These are phyloP conservation scores for Rhinella marina DNA, from an alignment of 2,797 vertebrate genomes.

Conservation along the genomic window DNA sequence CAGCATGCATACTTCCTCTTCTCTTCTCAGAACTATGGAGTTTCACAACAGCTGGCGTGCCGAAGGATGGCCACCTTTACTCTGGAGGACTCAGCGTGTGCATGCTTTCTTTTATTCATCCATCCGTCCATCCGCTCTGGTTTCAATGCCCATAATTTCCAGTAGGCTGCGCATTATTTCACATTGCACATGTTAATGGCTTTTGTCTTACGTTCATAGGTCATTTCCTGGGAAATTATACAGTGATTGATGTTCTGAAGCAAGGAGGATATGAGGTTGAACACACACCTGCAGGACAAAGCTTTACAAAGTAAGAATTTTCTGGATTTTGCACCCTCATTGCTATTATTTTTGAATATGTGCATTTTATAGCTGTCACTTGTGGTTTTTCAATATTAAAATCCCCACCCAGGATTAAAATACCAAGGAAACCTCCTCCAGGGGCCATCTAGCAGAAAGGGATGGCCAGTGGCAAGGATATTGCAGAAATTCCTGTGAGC, in stretches of 20 bases:
- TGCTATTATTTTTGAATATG: background rate
- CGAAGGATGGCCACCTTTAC: no score
- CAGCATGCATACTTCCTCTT: no score
- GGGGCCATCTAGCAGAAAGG: background rate
- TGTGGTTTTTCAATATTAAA: background rate
- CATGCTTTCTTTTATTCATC: no score
- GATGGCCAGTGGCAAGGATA: background rate
- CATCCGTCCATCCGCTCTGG: no score
- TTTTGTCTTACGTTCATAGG: slow-evolving; percentile 78
- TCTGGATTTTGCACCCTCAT: background rate
- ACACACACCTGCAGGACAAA: slow-evolving; percentile 85
- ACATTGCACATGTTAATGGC: background rate
- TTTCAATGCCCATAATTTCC: background rate
- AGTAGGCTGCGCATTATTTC: background rate
- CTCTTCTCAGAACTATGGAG: no score
- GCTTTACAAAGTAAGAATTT: slow-evolving; percentile 82
- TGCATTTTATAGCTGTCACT: background rate
- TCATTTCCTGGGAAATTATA: slow-evolving; percentile 97
- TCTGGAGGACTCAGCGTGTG: no score
- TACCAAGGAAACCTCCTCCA: background rate
- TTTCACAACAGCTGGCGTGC: no score
- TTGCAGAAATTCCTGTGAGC: no score
- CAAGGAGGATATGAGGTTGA: slow-evolving; percentile 92
- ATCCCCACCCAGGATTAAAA: background rate
- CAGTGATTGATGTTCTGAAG: slow-evolving; percentile 92